Evolutionary conservation across 2,113 vertebrate species (phyloP).

Genomic region (Paralichthys olivaceus): DNA sequence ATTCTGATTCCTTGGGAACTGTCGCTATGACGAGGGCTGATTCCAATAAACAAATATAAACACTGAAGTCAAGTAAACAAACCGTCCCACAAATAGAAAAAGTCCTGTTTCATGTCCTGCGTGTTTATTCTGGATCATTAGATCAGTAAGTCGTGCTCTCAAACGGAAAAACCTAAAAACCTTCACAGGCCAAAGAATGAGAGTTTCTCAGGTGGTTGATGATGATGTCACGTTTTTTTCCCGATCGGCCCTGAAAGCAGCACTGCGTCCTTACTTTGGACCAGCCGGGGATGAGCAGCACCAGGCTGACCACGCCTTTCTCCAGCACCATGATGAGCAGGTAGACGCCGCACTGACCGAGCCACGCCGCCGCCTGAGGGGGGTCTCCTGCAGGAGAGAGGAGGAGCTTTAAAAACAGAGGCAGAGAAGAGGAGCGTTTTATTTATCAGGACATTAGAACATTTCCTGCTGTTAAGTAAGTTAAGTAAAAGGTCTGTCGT

Average conservation of each 20-base stretch:
- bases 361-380: slow-evolving; percentile 81
- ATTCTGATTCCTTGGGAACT: not conserved
- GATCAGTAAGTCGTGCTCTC: no score
- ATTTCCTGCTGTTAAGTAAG: not conserved
- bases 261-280: slow-evolving; percentile 73
- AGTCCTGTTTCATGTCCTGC: not conserved
- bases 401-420: not conserved
- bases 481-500: not conserved
- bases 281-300: slow-evolving; percentile 84
- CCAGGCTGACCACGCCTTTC: slow-evolving; percentile 82
- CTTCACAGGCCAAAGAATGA: no score
- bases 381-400: slow-evolving; percentile 74
- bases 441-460: no score
- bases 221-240: not conserved
- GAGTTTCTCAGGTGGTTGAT: not conserved
- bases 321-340: slow-evolving; percentile 85
- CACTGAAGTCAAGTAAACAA: slow-evolving; percentile 15
- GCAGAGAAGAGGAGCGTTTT: no score
- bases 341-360: slow-evolving; percentile 83
- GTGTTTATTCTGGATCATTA: slow-evolving; percentile 14
- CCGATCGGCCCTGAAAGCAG: not conserved
- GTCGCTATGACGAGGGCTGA: not conserved
- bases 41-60: slow-evolving; percentile 20
- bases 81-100: no score
- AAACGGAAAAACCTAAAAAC: no score